Base-by-base conservation (phyloP, 2,888 invertebrate species). In the Zhuqinia jingwanae region DNA sequence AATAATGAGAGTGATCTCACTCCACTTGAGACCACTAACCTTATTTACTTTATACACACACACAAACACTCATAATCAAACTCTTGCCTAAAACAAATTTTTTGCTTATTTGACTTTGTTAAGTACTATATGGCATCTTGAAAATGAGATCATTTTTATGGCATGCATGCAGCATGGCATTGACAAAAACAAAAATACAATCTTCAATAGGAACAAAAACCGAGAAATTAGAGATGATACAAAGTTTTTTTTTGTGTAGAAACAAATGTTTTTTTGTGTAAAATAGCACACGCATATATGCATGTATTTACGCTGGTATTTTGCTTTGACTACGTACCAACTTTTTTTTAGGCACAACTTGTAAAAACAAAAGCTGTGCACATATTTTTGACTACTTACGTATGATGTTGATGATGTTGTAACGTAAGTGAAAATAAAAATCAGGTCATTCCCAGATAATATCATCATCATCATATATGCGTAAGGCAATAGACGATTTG, bases 391-490 rank as follows among this genome's bases (percentile, higher is more conserved):
- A 60, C 58, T 27, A 11, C 47, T 68, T 82, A 75, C 76, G 45
- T 53, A 63, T n/a, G n/a, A n/a, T n/a, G n/a, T 8, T 36, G 3
- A 36, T 36, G 36, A 36, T 36, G 36, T 3, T 36, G 8, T 36
- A 36, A 6, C 8, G 5, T 8, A 6, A 6, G 3, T 36, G 20
- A 75, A 20, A n/a, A 81, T 77, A 82, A 82, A 81, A 87, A 87
- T 87, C 70, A 87, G 87, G 87, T 82, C 87, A 82, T 82, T 87
- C 87, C 87, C 78, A 85, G 85, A 83, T 84, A 77, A 77, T 45
- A 42, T n/a, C n/a, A n/a, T n/a, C n/a, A n/a, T n/a, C n/a, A 60
- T 27, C 76, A n/a, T n/a, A n/a, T n/a, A 58, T 87, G 87, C 87
- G 87, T 87, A 87, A 76, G 70, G 70, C 78, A 87, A 82, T 78